Base-by-base conservation (phyloP, 2,888 invertebrate species). In the Ceramica pisi region DNA sequence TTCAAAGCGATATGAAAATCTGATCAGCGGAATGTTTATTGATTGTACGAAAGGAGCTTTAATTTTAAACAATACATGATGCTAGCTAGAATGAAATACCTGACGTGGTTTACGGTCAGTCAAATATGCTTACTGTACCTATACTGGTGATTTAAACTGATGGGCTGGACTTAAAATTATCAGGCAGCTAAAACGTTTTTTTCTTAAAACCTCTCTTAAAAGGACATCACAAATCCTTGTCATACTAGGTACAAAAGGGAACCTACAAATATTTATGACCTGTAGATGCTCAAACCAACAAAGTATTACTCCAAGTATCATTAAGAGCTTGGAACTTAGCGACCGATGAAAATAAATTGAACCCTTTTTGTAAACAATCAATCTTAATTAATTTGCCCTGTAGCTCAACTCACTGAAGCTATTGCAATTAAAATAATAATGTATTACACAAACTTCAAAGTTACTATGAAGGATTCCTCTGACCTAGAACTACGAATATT, bases 1-100 rank as follows among this genome's bases (percentile, higher is more conserved):
- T 77, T 67, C 63, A 60, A n/a, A 65, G 41, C 48, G 23, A 57
- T 61, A 55, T 57, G 48, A 38, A 73, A 60, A 73, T 72, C 57
- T 46, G 23, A 50, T 62, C 35, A 59, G 16, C 7, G 26, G 21
- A 14, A 62, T 59, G 53, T 63, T 66, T 68, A 55, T 64, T 57
- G 64, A 53, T 74, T 41, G 23, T 53, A 8, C 31, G 35, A 62
- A 62, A 50, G 26, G 19, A 6, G 26, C 55, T 57, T 59, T 50
- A 8, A 60, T 38, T 48, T 74, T 41, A 56, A 63, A 62, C 61
- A 66, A 65, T 59, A 55, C 23, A 46, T 31, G 21, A 35, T 35
- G 23, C 4, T 48, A 10, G 2, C 5, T 5, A 19, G 44, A 19
- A 50, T 66, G 23, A 75, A 66, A 66, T 75, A 35, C 9, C n/a